Base-by-base conservation (phyloP, 2,888 invertebrate genomes). In the Apotomis betuletana region DNA sequence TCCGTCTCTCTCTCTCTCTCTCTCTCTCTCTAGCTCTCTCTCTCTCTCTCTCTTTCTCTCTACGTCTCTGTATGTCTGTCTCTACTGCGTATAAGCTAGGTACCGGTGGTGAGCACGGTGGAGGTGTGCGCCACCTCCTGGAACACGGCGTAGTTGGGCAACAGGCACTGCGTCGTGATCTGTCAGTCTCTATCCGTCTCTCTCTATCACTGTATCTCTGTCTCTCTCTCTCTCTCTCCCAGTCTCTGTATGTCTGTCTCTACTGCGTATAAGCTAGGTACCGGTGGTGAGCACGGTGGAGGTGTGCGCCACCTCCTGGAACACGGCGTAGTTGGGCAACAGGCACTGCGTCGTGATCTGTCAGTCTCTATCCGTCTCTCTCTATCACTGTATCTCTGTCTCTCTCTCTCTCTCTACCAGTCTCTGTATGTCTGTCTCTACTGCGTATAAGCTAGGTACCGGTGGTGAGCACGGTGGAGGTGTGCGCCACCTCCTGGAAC, bases 51-150 rank as follows among this genome's bases (percentile, higher is more conserved):
- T n/a, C n/a, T n/a, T n/a, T n/a, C n/a, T n/a, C n/a, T n/a, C n/a
- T n/a, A n/a, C 0, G 15, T 15, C 15, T 15, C 15, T 15, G 15
- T 15, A 15, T 15, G 15, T 15, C 15, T 15, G 15, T 15, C 15
- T 15, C 15, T 15, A 54, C 61, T 85, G 96, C 96, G 54, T 44
- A 44, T 44, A 3, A 6, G 44, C 15, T 44, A 44, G 44, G 5
- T 44, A 44, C 44, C 44, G 44, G 96, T 96, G 54, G 96, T 96
- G 68, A 96, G 92, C 55, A 96, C 94, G 51, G 95, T 96, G 72
- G 96, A 96, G 57, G 97, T 96, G 81, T 96, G 96, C 0, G 98
- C 97, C 75, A 98, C 90, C 83, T 98, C 98, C 80, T 96, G 95
- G 87, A 97, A 98, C 46, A 97, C 95, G 84, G 96, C 95, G 89